A percentile compares a stretch with the other conserved stretches of the same genome.
Evolutionary conservation across 2,797 vertebrate species (phyloP).

Genomic region (Cygnus olor): DNA sequence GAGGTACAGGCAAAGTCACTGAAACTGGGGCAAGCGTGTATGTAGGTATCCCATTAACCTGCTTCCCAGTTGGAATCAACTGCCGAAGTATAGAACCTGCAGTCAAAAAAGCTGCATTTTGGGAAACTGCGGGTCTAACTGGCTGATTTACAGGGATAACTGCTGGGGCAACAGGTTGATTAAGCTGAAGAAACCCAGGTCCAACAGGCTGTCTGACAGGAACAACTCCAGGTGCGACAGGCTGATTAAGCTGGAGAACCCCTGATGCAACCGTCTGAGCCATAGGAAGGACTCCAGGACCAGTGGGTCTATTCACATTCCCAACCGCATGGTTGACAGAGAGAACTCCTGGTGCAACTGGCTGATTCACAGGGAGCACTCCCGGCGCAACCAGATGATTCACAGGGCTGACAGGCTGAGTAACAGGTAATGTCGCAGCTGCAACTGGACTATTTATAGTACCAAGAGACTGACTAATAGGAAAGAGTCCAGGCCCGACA

Average conservation of each 20-base stretch:
- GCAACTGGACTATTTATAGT: conserved; percentile 25
- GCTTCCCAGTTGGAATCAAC: conserved; percentile 93
- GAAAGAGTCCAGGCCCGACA: conserved; percentile 63
- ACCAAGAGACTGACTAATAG: conserved; percentile 65
- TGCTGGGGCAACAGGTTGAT: conserved; percentile 74
- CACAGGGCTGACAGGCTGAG: conserved; percentile 17
- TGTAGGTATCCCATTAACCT: conserved; percentile 92
- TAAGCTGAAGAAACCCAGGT: conserved; percentile 78
- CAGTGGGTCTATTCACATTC: conserved; percentile 30
- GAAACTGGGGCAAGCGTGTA: conserved; percentile 93
- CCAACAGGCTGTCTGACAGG: conserved; percentile 71
- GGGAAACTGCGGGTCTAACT: conserved; percentile 57
- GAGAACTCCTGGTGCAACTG: conserved; percentile 63
- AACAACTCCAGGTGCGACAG: conserved; percentile 71
- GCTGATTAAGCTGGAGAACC: conserved; percentile 77
- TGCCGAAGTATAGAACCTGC: conserved; percentile 91
- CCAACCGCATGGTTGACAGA: conserved; percentile 63
- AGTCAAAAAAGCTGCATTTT: conserved; percentile 87
- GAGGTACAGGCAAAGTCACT: conserved; percentile 80
- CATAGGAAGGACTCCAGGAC: conserved; percentile 73
- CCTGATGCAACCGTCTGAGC: conserved; percentile 45
- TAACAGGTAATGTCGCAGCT: neutral
- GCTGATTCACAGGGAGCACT: conserved; percentile 52
- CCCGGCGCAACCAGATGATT: conserved; percentile 56
- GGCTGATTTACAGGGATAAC: conserved; percentile 73